phyloP scores from a whole-genome alignment of 2,113 vertebrate genomes.

The Dromiciops gliroides region DNA sequence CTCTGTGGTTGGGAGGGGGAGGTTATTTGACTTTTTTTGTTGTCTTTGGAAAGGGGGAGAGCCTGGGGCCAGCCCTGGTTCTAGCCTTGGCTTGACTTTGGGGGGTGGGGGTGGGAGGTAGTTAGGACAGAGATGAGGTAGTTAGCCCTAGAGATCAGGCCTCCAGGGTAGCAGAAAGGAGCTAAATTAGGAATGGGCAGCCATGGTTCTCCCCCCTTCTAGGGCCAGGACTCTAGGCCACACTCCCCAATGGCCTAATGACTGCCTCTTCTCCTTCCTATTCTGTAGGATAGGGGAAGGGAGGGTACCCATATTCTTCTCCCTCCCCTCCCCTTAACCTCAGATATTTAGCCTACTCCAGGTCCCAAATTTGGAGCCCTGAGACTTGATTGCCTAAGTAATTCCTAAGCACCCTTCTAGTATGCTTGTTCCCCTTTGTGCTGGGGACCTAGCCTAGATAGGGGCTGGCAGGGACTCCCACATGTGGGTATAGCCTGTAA shows the following conservation, averaged over 20 bases:
- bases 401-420: slow-evolving; percentile 48
- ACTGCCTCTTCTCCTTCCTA: slow-evolving; percentile 49
- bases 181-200: slow-evolving; percentile 9
- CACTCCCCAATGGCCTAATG: background rate
- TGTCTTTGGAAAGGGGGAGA: slow-evolving; percentile 46
- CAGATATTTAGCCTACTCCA: slow-evolving; percentile 12
- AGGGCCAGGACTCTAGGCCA: slow-evolving; percentile 56
- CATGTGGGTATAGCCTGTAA: slow-evolving; percentile 39
- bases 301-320: slow-evolving; percentile 22
- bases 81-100: slow-evolving; percentile 37
- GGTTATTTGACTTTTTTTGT: slow-evolving; percentile 15
- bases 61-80: slow-evolving; percentile 26
- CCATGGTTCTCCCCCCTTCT: fast-evolving
- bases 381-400: slow-evolving; percentile 64
- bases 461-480: slow-evolving; percentile 22
- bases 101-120: background rate
- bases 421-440: slow-evolving; percentile 34
- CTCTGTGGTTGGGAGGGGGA: background rate
- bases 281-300: background rate
- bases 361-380: slow-evolving; percentile 58
- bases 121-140: background rate
- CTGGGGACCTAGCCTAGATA: slow-evolving; percentile 34
- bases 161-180: slow-evolving; percentile 25
- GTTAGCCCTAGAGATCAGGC: slow-evolving; percentile 45
- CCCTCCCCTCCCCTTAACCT: slow-evolving; percentile 38